These are phyloP conservation scores for Petrocephalus sullivani DNA, from an alignment of 2,797 vertebrate species.

Conservation along the genomic window DNA sequence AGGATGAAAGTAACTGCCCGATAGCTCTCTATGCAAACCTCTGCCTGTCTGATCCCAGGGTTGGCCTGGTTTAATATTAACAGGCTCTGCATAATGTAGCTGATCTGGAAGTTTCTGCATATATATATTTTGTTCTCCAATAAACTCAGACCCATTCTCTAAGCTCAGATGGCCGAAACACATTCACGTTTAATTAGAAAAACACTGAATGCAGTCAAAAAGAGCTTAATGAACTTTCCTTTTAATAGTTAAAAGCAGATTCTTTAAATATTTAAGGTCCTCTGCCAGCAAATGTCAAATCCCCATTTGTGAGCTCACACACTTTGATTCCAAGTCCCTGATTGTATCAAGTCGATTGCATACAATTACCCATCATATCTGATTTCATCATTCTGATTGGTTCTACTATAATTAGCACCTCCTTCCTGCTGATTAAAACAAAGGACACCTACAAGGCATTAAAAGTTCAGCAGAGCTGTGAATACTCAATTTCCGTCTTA, in stretches of 20 bases:
- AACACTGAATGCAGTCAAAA: not conserved
- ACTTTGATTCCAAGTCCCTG: not conserved
- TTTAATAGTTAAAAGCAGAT: not conserved
- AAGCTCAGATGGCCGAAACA: not conserved
- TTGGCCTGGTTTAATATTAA: not conserved
- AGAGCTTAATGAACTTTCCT: not conserved
- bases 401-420: not conserved
- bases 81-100: not conserved
- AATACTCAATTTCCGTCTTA: not conserved
- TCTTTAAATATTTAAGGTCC: not conserved
- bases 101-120: not conserved
- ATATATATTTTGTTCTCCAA: not conserved
- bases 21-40: not conserved
- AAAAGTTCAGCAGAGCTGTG: not conserved
- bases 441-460: not conserved
- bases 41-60: not conserved
- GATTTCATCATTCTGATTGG: not conserved
- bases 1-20: not conserved
- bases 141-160: not conserved
- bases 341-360: not conserved
- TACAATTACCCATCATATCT: not conserved
- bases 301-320: too few relatives aligned
- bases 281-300: not conserved
- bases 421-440: not conserved
- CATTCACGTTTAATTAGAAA: not conserved